Evolutionary conservation across 2,888 invertebrate species (phyloP).

Genomic region (Drosophila kokeensis): DNA sequence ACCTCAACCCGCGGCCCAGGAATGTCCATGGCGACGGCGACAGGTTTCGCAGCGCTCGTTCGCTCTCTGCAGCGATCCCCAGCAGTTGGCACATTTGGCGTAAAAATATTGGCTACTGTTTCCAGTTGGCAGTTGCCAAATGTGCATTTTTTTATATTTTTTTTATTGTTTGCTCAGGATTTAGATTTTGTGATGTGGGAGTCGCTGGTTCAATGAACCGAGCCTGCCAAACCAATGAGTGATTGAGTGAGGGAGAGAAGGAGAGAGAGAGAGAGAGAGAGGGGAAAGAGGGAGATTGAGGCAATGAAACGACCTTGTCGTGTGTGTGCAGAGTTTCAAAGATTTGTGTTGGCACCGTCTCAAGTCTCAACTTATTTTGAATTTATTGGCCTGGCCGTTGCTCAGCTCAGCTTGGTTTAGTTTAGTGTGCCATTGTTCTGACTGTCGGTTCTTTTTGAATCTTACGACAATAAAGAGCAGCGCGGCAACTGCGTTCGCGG

Average conservation of each 20-base stretch:
- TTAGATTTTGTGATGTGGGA: conserved; percentile 60
- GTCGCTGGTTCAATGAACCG: conserved; percentile 66
- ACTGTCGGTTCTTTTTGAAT: conserved; percentile 67
- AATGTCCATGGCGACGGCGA: conserved; percentile 69
- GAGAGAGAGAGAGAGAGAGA: not conserved
- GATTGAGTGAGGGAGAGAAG: not conserved
- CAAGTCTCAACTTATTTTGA: conserved; percentile 53
- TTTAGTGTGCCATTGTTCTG: conserved; percentile 80
- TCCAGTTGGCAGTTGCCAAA: conserved; percentile 57
- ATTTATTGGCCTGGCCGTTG: conserved; percentile 61
- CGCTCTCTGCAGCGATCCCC: conserved; percentile 27
- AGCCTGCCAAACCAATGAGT: conserved; percentile 21
- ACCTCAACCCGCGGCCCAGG: conserved; percentile 56
- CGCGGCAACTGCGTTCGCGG: conserved; percentile 51
- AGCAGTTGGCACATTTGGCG: conserved; percentile 67
- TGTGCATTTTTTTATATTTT: conserved; percentile 14
- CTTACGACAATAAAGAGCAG: conserved; percentile 70
- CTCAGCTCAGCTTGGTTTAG: conserved; percentile 50
- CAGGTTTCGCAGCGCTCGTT: conserved; percentile 62
- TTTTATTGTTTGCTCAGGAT: conserved; percentile 21
- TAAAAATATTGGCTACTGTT: conserved; percentile 72
- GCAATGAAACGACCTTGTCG: conserved; percentile 63
- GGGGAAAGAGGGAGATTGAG: not conserved
- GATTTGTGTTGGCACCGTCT: conserved; percentile 45
- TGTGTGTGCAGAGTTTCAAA: conserved; percentile 41